These are phyloP conservation scores for Eubasilissa splendida DNA, from an alignment of 2,888 invertebrate species.

Conservation along the genomic window DNA sequence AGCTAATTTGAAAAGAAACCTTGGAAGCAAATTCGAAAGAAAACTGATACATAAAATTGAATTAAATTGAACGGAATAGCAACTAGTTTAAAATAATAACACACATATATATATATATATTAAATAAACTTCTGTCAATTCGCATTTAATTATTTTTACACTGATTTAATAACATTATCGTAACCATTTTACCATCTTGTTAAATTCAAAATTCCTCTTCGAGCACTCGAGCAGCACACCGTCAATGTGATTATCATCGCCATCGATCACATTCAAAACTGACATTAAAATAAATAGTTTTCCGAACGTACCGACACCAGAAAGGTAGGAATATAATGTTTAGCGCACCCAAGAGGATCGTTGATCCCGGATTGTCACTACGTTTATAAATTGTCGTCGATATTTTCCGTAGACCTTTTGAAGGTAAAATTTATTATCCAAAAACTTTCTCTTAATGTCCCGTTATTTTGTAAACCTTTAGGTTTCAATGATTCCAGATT, in stretches of 20 bases:
- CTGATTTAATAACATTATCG: too few relatives aligned
- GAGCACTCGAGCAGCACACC: too few relatives aligned
- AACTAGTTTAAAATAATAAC: too few relatives aligned
- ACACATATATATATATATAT: too few relatives aligned
- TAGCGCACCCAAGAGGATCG: conserved; percentile 17
- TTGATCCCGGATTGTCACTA: conserved; percentile 21
- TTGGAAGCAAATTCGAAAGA: too few relatives aligned
- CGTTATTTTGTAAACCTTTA: conserved; percentile 16
- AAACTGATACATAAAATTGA: too few relatives aligned
- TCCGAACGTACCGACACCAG: neutral
- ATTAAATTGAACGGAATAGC: too few relatives aligned
- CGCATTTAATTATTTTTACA: too few relatives aligned
- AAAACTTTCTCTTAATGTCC: neutral
- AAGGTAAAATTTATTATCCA: conserved; percentile 25
- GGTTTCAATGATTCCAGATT: neutral
- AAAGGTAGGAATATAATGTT: neutral
- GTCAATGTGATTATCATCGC: neutral
- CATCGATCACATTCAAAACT: conserved; percentile 26
- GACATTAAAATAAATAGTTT: conserved; percentile 26
- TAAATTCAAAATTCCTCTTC: too few relatives aligned
- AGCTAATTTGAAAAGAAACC: too few relatives aligned
- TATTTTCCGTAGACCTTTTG: conserved; percentile 33
- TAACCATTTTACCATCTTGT: too few relatives aligned
- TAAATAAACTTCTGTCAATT: too few relatives aligned
- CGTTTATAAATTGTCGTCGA: conserved; percentile 35